Conservation (phyloP, 2,797 vertebrate genomes). For the Podargus strigoides region DNA sequence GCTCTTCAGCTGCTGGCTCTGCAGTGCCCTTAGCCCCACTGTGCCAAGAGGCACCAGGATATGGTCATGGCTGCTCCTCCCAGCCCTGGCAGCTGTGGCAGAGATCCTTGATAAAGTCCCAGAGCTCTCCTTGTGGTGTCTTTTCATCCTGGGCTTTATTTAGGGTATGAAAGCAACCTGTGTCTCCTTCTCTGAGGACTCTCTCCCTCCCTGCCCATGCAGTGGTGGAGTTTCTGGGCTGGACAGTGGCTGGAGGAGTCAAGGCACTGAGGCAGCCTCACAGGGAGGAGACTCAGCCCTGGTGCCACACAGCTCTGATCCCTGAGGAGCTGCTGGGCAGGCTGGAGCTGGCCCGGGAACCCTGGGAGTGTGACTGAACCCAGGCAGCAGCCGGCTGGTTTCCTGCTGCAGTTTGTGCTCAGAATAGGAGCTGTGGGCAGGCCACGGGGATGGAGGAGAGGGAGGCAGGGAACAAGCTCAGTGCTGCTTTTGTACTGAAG, state of each 20-base stretch:
- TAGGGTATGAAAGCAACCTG: background rate
- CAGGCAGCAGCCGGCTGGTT: background rate
- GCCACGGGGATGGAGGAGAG: background rate
- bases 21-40: background rate
- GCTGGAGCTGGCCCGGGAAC: background rate
- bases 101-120: background rate
- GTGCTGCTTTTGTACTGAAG: background rate
- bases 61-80: background rate
- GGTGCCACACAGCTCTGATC: background rate
- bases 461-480: background rate
- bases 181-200: background rate
- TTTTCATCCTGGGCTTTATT: background rate
- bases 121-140: background rate
- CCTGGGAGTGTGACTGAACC: background rate
- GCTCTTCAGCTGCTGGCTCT: background rate
- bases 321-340: background rate
- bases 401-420: background rate
- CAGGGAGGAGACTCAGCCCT: background rate
- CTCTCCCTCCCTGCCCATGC: fast-evolving
- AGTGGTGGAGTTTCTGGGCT: background rate
- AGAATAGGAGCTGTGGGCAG: background rate
- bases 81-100: background rate
- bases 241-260: background rate
- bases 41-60: background rate
- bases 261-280: background rate